Evolutionary conservation across 2,113 vertebrate species (phyloP), one percentile per base, ranked within the genome.

Genomic region (Potamarius usumacintae): DNA sequence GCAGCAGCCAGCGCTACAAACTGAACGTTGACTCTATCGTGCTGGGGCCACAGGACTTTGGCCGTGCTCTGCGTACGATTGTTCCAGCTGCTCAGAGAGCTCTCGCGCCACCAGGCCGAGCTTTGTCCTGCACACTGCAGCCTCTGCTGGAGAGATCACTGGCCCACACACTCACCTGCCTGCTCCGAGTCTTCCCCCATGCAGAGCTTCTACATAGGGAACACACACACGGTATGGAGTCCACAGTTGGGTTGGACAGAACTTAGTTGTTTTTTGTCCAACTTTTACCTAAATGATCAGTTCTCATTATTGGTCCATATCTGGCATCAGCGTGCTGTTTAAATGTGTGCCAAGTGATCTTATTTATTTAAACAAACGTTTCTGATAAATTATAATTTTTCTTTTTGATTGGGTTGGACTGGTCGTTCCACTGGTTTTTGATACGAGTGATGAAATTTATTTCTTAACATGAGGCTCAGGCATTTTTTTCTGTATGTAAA

Each of bases 1-100:
- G 96, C 93, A 98, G 97, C 95, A 98, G 98, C 65, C 96, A 97
- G 91, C 99, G 99, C 87, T 95, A 99, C 15, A 96, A 97, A 94
- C 95, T 99, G 89, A 97, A 99, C 2, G 95, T 99, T 78, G 94
- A 96, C 86, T 98, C 98, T 0, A 97, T 99, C 1, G 96, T 98
- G 90, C 96, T 99, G 89, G 97, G 95, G 1, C 96, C 97, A 0
- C 95, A 96, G 60, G 98, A 99, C 93, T 99, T 99, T 93, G 96
- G 97, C 88, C 96, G 95, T 52, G 98, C 98, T 60, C 98, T 99
- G 96, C 96, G 96, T 92, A 95, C 96, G 80, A 98, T 99, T 57
- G 96, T 99, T 92, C 98, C 98, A 87, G 97, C 98, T 90, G 99
- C 97, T 79, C 98, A 99, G 85, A 96, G 98, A 83, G 97, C 97